Evolutionary conservation across 2,888 invertebrate genomes (phyloP).

Genomic region (Eilema griseolum): DNA sequence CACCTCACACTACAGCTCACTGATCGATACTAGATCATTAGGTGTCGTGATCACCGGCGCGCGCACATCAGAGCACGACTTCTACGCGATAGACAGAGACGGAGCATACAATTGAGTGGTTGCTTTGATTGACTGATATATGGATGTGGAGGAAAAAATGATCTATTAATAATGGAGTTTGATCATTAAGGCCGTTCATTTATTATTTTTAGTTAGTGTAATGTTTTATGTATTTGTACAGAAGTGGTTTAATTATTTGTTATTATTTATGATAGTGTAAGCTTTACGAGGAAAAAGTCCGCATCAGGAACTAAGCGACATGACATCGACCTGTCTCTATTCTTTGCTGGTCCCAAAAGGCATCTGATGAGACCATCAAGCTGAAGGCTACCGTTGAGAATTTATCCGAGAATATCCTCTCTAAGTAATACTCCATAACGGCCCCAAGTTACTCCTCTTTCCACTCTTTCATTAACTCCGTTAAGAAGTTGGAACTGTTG

Average conservation of each 20-base stretch:
- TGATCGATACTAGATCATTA: conserved; percentile 54
- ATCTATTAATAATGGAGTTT: conserved; percentile 13
- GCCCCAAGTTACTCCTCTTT: no score
- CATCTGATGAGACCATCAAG: no score
- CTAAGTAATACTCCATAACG: no score
- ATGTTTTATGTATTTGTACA: conserved; percentile 8
- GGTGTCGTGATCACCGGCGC: conserved; percentile 53
- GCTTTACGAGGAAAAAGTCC: not conserved
- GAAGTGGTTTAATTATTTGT: not conserved
- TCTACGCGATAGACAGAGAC: conserved; percentile 10
- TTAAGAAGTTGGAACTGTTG: no score
- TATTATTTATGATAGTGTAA: not conserved
- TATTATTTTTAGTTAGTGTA: conserved; percentile 18
- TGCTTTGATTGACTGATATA: conserved; percentile 17
- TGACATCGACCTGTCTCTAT: no score
- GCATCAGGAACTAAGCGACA: not conserved
- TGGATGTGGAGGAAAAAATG: conserved; percentile 16
- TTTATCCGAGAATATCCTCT: no score
- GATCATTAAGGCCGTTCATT: conserved; percentile 20
- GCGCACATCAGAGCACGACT: conserved; percentile 31
- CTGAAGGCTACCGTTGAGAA: no score
- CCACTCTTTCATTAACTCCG: no score
- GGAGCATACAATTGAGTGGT: conserved; percentile 13
- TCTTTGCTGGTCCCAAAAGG: no score
- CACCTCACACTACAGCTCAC: conserved; percentile 47